phyloP scores from a whole-genome alignment of 2,888 invertebrate species.

The Pardosa pseudoannulata region DNA sequence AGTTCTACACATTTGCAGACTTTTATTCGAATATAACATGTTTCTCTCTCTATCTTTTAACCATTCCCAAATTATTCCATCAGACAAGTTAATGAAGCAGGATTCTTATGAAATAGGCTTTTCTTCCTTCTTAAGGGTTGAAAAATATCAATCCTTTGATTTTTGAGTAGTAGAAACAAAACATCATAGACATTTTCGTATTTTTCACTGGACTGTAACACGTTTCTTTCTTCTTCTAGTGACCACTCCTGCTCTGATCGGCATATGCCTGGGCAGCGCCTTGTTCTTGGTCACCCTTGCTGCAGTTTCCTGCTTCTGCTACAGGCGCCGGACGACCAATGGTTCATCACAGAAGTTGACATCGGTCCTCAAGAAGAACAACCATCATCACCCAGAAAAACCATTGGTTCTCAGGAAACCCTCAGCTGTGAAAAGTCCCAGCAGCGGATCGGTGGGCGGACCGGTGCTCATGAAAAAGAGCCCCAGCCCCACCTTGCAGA shows the following conservation, averaged over 20 bases:
- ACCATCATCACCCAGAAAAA: conserved; percentile 69
- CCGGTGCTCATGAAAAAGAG: conserved; percentile 85
- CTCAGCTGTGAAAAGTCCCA: conserved; percentile 89
- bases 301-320: conserved; percentile 83
- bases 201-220: no score
- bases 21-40: no score
- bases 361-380: conserved; percentile 53
- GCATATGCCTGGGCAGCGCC: conserved; percentile 82
- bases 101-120: no score
- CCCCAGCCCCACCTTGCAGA: conserved; percentile 86
- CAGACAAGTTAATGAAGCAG: no score
- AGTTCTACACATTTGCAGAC: no score
- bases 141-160: no score
- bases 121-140: no score
- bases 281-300: conserved; percentile 82
- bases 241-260: conserved; percentile 78
- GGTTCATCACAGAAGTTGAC: conserved; percentile 74
- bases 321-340: conserved; percentile 81
- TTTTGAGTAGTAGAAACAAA: no score
- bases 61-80: no score
- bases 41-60: no score
- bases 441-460: conserved; percentile 81
- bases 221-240: conserved; percentile 41
- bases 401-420: conserved; percentile 78
- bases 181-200: no score